These are phyloP conservation scores for Cotesia glomerata DNA, from an alignment of 1,140 invertebrate species.

Conservation along the genomic window DNA sequence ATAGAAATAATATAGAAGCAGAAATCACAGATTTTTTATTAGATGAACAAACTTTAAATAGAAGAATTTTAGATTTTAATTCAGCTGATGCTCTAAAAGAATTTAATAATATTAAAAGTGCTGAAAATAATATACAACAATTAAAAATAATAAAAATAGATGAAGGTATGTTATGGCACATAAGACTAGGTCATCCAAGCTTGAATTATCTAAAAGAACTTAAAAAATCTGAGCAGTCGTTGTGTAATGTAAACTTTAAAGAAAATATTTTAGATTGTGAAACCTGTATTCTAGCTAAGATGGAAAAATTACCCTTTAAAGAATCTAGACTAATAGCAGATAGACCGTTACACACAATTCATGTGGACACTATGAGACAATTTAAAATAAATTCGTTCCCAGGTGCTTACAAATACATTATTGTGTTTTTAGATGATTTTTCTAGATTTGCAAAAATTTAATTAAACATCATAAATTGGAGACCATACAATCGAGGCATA, in stretches of 20 bases:
- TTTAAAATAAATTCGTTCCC: conserved; percentile 29
- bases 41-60: conserved; percentile 16
- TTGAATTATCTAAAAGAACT: conserved; percentile 23
- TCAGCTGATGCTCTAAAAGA: conserved; percentile 22
- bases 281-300: conserved; percentile 33
- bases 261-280: conserved; percentile 33
- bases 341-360: conserved; percentile 29
- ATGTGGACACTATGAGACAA: conserved; percentile 30
- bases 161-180: background rate
- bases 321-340: conserved; percentile 27
- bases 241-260: conserved; percentile 25
- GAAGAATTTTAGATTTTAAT: conserved; percentile 22
- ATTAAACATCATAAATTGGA: no score
- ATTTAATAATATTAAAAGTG: conserved; percentile 14
- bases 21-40: conserved; percentile 14
- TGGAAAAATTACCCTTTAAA: conserved; percentile 34
- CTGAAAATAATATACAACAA: background rate
- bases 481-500: no score
- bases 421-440: conserved; percentile 24
- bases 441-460: conserved; percentile 29
- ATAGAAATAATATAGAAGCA: background rate
- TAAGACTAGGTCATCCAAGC: conserved; percentile 31
- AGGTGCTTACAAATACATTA: conserved; percentile 24
- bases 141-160: conserved; percentile 13
- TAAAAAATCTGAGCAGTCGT: conserved; percentile 18